Percentiles rank a stretch among this genome's conserved stretches.
phyloP scores from a whole-genome alignment of 2,888 invertebrate species.

The Steinernema hermaphroditum region DNA sequence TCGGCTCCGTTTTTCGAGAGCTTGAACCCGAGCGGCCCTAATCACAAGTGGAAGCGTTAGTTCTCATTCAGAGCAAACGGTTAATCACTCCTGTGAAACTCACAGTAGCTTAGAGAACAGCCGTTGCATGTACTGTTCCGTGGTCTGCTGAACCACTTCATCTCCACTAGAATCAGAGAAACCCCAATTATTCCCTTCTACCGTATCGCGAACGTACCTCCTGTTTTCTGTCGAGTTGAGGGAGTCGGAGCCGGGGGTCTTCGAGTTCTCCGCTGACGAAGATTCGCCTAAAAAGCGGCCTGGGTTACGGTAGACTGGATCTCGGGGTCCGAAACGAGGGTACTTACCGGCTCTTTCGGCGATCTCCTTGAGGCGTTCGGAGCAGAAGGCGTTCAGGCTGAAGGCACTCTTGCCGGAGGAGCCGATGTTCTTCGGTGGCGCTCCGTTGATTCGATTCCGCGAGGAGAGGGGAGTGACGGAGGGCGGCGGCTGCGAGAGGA shows the following conservation, averaged over 20 bases:
- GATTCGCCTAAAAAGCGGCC: constrained; percentile 21
- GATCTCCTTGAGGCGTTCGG: constrained; percentile 61
- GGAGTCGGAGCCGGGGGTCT: constrained; percentile 33
- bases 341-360: constrained; percentile 57
- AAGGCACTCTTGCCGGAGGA: constrained; percentile 49
- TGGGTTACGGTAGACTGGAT: constrained; percentile 25
- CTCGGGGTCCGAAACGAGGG: not conserved
- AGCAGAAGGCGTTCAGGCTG: constrained; percentile 58
- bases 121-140: constrained; percentile 27
- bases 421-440: constrained; percentile 4
- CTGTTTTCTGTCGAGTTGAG: constrained; percentile 32
- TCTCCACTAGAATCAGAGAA: constrained; percentile 11
- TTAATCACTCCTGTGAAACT: constrained; percentile 26
- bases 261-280: constrained; percentile 1
- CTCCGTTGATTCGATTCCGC: not conserved
- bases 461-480: constrained; percentile 48
- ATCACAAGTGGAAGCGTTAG: constrained; percentile 2
- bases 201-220: constrained; percentile 19
- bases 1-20: too few relatives aligned
- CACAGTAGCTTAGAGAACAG: constrained; percentile 31
- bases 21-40: too few relatives aligned
- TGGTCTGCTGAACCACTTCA: constrained; percentile 27
- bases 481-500: constrained; percentile 39
- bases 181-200: not conserved
- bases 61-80: not conserved